Evolutionary conservation across 2,113 vertebrate genomes (phyloP), one percentile per base, ranked within the genome.

Genomic region (Prunella fulvescens): DNA sequence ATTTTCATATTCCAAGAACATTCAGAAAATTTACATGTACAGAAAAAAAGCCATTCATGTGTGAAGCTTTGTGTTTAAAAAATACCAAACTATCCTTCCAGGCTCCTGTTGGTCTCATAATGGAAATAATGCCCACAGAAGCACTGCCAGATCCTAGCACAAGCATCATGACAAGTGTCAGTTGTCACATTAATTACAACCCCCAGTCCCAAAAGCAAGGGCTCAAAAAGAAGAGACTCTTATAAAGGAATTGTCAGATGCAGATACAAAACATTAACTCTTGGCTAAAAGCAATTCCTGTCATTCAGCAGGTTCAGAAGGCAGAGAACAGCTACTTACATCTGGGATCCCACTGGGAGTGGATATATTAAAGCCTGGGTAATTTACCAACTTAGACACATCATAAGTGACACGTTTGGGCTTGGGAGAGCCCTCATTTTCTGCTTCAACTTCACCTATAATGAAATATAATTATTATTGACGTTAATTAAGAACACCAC

Each of bases 341-440:
- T 99, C 99, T 95, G 98, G 98, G 86, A 99, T 97, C 73, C 97
- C 98, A 90, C 97, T 96, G 85, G 99, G 97, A 77, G 97, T 94
- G 57, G 98, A 97, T 35, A 98, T 98, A 92, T 99, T 99, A 97
- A 99, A 99, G 47, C 99, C 99, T 61, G 99, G 99, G 80, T 99
- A 99, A 97, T 98, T 99, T 48, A 99, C 97, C 96, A 99, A 93
- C 96, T 99, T 99, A 2, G 99, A 98, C 88, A 99, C 97, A 94
- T 99, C 99, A 0, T 99, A 99, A 57, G 98, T 98, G 81, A 98
- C 42, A 51, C 92, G 97, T 86, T 88, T 97, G 66, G 96, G 95
- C 44, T 80, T 72, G 18, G 54, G 91, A 69, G 92, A 88, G 37
- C 97, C 97, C 79, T 97, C 97, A 57, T 92, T 70, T 72, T 97